phyloP scores from a whole-genome alignment of 2,797 vertebrate species.

The Huso huso region DNA sequence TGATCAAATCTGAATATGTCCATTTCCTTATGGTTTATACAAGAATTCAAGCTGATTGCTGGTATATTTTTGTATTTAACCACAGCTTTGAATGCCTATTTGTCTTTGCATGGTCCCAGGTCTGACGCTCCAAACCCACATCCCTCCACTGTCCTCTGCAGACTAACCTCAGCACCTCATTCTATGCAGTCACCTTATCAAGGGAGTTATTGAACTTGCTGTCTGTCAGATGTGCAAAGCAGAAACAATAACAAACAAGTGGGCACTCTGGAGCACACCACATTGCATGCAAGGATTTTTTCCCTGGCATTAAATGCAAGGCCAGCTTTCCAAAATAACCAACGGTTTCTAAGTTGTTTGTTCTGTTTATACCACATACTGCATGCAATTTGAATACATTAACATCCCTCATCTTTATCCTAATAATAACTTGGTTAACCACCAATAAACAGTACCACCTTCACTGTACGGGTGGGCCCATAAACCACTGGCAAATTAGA shows the following conservation, averaged over 20 bases:
- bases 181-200: constrained; percentile 55
- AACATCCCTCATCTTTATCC: constrained; percentile 21
- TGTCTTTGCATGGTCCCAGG: constrained; percentile 62
- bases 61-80: constrained; percentile 54
- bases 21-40: constrained; percentile 36
- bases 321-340: constrained; percentile 1
- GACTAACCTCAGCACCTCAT: constrained; percentile 53
- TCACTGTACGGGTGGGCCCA: constrained; percentile 40
- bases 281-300: constrained; percentile 14
- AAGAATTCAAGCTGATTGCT: constrained; percentile 47
- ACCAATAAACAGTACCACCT: constrained; percentile 23
- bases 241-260: constrained; percentile 36
- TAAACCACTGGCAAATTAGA: constrained; percentile 18
- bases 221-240: constrained; percentile 48
- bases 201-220: constrained; percentile 43
- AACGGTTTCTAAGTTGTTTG: constrained; percentile 25
- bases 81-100: constrained; percentile 52
- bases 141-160: constrained; percentile 53
- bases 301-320: constrained; percentile 16
- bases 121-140: constrained; percentile 55
- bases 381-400: constrained; percentile 35
- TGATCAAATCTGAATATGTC: constrained; percentile 11
- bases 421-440: constrained; percentile 46
- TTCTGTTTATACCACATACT: constrained; percentile 30
- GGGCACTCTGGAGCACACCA: constrained; percentile 1